phyloP scores from a whole-genome alignment of 2,797 vertebrate genomes.

The Orientallactaga sibirica region DNA sequence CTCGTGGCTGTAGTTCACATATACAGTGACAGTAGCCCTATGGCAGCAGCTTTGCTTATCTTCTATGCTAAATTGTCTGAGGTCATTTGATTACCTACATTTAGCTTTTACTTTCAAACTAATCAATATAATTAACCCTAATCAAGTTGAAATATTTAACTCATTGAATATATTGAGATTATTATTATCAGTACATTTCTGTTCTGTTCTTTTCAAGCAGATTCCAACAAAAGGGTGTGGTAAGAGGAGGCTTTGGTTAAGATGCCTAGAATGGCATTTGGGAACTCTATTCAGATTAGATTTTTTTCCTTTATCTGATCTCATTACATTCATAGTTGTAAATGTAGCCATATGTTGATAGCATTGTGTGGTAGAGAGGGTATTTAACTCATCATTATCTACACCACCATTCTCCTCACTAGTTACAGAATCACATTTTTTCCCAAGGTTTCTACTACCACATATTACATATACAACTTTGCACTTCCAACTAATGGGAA shows the following conservation, averaged over 20 bases:
- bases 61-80: not conserved
- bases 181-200: conserved; percentile 8
- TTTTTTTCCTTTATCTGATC: conserved; percentile 48
- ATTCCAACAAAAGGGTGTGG: conserved; percentile 38
- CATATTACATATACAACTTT: not conserved
- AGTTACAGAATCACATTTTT: not conserved
- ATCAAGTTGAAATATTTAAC: conserved; percentile 40
- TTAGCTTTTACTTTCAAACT: conserved; percentile 30
- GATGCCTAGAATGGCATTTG: conserved; percentile 35
- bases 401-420: not conserved
- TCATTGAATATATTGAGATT: conserved; percentile 48
- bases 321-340: conserved; percentile 40
- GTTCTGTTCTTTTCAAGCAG: conserved; percentile 12
- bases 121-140: conserved; percentile 26
- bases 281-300: conserved; percentile 28
- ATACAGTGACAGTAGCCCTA: not conserved
- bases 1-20: not conserved
- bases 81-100: conserved; percentile 53
- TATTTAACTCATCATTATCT: conserved; percentile 1
- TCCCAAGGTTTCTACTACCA: not conserved
- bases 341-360: conserved; percentile 1
- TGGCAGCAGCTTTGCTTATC: not conserved
- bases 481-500: not conserved
- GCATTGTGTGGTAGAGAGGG: not conserved
- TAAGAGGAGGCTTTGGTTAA: not conserved